phyloP scores from a whole-genome alignment of 1,140 invertebrate species.

The Philotrypesis tridentata region DNA sequence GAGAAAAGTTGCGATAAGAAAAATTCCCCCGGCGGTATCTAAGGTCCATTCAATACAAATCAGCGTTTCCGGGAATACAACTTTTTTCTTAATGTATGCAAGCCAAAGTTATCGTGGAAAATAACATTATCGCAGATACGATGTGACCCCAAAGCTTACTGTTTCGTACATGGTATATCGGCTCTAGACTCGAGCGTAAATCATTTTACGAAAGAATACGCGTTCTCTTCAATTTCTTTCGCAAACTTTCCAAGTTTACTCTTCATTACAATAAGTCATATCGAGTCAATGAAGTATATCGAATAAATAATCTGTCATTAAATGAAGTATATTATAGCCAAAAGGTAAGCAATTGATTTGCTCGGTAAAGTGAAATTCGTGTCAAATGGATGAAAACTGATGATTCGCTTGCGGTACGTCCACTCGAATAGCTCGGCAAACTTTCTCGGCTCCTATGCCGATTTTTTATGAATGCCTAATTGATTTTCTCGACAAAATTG shows the following conservation, averaged over 20 bases:
- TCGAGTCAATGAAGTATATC: too few species aligned
- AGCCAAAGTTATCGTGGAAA: not conserved
- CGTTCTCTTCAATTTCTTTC: not conserved
- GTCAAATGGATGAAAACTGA: not conserved
- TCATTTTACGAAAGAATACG: not conserved
- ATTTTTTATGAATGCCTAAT: not conserved
- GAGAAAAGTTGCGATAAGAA: not conserved
- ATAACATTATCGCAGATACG: not conserved
- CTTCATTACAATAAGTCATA: too few species aligned
- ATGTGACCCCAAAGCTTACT: conserved; percentile 1
- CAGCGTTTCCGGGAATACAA: not conserved
- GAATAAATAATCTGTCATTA: too few species aligned
- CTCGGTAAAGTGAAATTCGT: not conserved
- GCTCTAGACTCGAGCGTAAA: not conserved
- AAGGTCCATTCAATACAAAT: not conserved
- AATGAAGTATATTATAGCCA: too few species aligned
- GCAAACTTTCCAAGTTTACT: not conserved
- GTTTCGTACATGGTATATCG: not conserved
- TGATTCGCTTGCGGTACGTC: not conserved
- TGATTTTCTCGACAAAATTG: not conserved
- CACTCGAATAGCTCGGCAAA: not conserved
- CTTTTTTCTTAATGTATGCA: not conserved
- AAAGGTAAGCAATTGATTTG: not conserved
- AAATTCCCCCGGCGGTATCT: too few species aligned
- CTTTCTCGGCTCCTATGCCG: not conserved